Percentiles rank a stretch among this genome's conserved stretches.
Conservation (phyloP, 2,888 invertebrate species). For the Catocala nupta region DNA sequence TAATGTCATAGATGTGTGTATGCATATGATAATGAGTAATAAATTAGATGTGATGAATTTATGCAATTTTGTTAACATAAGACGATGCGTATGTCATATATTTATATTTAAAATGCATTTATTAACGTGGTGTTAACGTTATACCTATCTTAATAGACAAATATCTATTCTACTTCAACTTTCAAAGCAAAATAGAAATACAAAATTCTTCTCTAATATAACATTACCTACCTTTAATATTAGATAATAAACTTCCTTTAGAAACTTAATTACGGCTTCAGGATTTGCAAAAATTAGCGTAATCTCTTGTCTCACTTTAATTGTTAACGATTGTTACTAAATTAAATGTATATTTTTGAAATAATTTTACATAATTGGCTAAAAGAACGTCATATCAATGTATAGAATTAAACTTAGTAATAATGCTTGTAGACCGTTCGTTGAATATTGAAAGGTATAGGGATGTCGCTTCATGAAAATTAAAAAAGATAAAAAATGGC, state of each 20-base stretch:
- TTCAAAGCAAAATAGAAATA: background rate
- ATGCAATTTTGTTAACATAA: constrained; percentile 32
- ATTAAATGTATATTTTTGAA: constrained; percentile 34
- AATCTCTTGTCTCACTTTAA: constrained; percentile 7
- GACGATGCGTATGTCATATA: constrained; percentile 24
- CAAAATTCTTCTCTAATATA: background rate
- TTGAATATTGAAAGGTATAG: background rate
- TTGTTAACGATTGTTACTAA: constrained; percentile 12
- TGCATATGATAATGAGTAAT: constrained; percentile 27
- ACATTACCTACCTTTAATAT: background rate
- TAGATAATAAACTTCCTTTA: background rate
- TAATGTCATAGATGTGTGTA: constrained; percentile 35
- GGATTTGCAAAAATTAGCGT: background rate
- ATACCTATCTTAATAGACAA: constrained; percentile 31
- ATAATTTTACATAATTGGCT: constrained; percentile 19
- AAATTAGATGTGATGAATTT: constrained; percentile 34
- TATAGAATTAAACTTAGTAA: constrained; percentile 9
- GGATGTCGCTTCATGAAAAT: background rate
- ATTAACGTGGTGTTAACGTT: constrained; percentile 38
- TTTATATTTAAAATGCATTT: constrained; percentile 43
- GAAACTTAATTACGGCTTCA: background rate
- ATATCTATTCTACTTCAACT: constrained; percentile 44
- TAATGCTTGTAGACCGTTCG: constrained; percentile 15
- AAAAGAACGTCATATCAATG: constrained; percentile 44
- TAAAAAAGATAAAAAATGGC: background rate